Percentiles rank a stretch among this genome's conserved stretches.
Conservation (phyloP, 2,113 vertebrate genomes). For the Romanogobio albipinnatus region DNA sequence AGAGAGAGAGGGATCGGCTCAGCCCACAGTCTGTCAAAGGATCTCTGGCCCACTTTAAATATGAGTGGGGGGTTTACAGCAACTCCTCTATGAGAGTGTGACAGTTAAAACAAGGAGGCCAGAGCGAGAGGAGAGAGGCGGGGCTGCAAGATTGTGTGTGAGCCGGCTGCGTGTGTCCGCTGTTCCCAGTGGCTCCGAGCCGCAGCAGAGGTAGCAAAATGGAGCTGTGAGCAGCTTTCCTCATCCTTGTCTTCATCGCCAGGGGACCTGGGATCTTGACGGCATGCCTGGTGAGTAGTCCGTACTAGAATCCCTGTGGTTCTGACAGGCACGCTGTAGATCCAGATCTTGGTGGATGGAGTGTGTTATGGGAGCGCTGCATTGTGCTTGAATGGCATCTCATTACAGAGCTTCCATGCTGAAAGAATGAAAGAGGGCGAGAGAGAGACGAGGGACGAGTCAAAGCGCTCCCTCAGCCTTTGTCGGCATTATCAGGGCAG, state of each 20-base stretch:
- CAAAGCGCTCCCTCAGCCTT: not conserved
- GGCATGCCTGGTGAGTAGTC: constrained; percentile 71
- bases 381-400: constrained; percentile 32
- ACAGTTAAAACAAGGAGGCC: constrained; percentile 47
- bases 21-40: constrained; percentile 32
- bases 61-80: constrained; percentile 37
- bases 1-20: constrained; percentile 42
- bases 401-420: not conserved
- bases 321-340: not conserved
- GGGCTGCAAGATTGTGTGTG: constrained; percentile 15
- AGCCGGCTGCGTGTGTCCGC: constrained; percentile 40
- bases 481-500: constrained; percentile 9
- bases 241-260: constrained; percentile 43
- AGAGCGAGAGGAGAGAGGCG: constrained; percentile 14
- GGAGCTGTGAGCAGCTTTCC: constrained; percentile 41
- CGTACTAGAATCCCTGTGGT: constrained; percentile 23
- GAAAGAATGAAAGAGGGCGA: not conserved
- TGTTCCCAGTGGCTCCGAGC: constrained; percentile 34
- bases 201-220: constrained; percentile 42
- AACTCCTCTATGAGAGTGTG: constrained; percentile 14
- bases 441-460: not conserved
- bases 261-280: constrained; percentile 46
- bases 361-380: not conserved
- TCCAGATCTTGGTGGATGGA: not conserved
- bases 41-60: constrained; percentile 54